Evolutionary conservation across 2,797 vertebrate genomes (phyloP).

Genomic region (Cossypha niveicapilla): DNA sequence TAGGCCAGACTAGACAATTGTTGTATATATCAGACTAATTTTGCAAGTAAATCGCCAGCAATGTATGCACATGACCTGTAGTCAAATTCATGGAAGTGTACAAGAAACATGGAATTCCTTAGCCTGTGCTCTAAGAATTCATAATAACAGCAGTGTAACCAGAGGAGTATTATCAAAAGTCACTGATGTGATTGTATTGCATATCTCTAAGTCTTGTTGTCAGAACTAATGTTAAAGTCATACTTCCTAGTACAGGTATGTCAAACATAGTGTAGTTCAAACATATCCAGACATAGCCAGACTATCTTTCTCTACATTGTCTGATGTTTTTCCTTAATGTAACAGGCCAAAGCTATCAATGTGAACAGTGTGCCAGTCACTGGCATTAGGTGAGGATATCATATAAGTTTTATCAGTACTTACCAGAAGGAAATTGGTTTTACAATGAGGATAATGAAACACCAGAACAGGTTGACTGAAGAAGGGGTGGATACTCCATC

Average conservation of each 20-base stretch:
- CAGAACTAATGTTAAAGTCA: conserved; percentile 34
- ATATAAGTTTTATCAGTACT: neutral
- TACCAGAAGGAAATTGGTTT: neutral
- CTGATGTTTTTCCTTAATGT: neutral
- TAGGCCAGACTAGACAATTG: neutral
- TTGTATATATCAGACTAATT: neutral
- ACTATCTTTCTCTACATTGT: neutral
- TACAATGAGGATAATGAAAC: neutral
- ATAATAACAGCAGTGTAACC: neutral
- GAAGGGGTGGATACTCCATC: neutral
- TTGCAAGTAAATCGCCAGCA: neutral
- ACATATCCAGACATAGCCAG: neutral
- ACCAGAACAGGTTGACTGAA: neutral
- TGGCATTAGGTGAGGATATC: neutral
- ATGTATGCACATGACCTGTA: neutral
- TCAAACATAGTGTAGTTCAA: neutral
- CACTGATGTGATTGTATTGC: neutral
- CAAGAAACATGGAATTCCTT: neutral
- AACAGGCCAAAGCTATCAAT: neutral
- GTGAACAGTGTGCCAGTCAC: neutral
- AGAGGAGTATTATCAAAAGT: neutral
- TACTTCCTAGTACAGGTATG: neutral
- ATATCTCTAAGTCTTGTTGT: conserved; percentile 15
- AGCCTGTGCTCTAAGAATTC: neutral
- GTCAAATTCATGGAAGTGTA: neutral